Evolutionary conservation across 2,888 invertebrate genomes (phyloP), one percentile per base, ranked within the genome.

Genomic region (Eumacrocentrus americanus): DNA sequence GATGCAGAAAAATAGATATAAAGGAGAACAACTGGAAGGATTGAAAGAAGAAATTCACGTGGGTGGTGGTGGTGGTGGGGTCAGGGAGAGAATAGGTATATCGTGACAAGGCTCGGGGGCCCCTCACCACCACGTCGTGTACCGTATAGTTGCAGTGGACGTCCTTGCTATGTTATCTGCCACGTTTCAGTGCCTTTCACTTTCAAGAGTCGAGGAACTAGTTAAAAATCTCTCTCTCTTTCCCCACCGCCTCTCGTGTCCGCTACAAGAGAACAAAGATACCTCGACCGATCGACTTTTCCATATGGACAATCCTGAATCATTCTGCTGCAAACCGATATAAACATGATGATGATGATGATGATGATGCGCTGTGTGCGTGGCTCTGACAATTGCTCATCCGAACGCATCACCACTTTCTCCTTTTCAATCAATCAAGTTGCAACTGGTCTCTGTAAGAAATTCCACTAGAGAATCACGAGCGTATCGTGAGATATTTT

Each of bases 111-210:
- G 25, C 67, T 71, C 68, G 66, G 76, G 76, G 75, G 79, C 78
- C 77, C 77, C 76, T 72, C 75, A 75, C 77, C 75, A 73, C 72
- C 72, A 71, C 71, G 68, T 69, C 67, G 64, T 51, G 46, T 44
- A 42, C 51, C 60, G 46, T 46, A 34, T 66, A 70, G 69, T 71
- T 69, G 70, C 75, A 78, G 74, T 77, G 75, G 80, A 79, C 79
- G 80, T 79, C 80, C 80, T 80, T 80, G 80, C 79, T 76, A 77
- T 73, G 76, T 80, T 80, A 79, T 80, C 79, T 75, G 70, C 71
- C 70, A 68, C 70, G 72, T 61, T 61, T 62, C 74, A 72, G 76
- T 74, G 73, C 78, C 80, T 80, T 80, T 80, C 80, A 80, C 80
- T 80, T 79, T 80, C 78, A 70, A 70, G 65, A 70, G 70, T 74